Conservation (phyloP, 1,140 invertebrate genomes). For the Antheraea mylitta region DNA sequence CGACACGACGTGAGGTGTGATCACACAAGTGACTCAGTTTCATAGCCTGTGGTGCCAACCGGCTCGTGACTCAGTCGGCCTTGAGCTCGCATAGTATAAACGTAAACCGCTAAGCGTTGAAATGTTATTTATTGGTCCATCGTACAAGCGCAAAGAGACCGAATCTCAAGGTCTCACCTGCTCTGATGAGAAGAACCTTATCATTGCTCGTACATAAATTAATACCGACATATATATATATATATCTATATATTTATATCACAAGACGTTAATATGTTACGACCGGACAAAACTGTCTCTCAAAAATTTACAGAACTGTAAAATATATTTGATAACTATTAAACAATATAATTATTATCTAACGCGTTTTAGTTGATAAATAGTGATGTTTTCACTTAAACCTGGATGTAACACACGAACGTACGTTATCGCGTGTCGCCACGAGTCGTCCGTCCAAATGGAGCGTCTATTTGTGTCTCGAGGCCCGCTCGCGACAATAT, state of each 20-base stretch:
- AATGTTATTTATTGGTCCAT: conserved; percentile 65
- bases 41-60: conserved; percentile 32
- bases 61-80: conserved; percentile 65
- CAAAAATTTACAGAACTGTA: neutral
- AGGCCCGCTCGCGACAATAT: conserved; percentile 71
- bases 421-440: conserved; percentile 64
- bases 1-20: neutral
- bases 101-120: conserved; percentile 53
- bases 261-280: neutral
- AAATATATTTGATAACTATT: neutral
- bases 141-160: conserved; percentile 39
- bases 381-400: conserved; percentile 30
- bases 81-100: conserved; percentile 43
- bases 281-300: neutral
- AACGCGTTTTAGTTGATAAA: conserved; percentile 8
- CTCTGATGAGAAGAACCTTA: neutral
- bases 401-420: conserved; percentile 52
- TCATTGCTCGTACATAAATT: neutral
- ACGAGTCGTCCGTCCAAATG: conserved; percentile 68
- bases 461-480: conserved; percentile 73
- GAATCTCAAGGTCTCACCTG: conserved; percentile 34
- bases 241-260: neutral
- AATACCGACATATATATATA: neutral
- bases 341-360: neutral
- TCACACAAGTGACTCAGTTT: conserved; percentile 26